Base-by-base conservation (phyloP, 2,113 vertebrate species). In the Rhinopithecus roxellana region DNA sequence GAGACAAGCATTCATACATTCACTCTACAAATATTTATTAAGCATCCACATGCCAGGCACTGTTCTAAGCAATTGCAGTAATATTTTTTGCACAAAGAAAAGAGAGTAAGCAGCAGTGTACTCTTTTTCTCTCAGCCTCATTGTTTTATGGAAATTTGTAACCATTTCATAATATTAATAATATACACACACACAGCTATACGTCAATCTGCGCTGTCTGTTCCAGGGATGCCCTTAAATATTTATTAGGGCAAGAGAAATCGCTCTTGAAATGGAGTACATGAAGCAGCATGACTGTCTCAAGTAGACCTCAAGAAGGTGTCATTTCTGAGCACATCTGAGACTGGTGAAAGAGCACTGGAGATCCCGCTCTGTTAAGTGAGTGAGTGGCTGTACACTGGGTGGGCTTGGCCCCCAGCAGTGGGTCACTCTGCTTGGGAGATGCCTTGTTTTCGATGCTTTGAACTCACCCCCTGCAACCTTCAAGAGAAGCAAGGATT, bases 311-410 rank as follows among this genome's bases (percentile, higher is more conserved):
- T 35, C 32, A 30, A 25, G n/a, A 80, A 55, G 5, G 2, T 22
- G 27, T 12, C 6, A 1, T 48, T 82, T 88, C 85, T 38, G 10
- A 55, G 83, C 11, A 5, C 27, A 13, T 8, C 59, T 59, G 85
- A 74, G 30, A 11, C 67, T 57, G 16, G 40, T 52, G 14, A 3
- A 8, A 32, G 38, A 86, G 32, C 18, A 80, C 38, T 30, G 32
- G 14, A 17, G 55, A 17, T 43, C 14, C 13, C 12, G 3, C 16
- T 8, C 61, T 88, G 50, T 50, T 67, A 82, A 55, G 16, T 2
- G 11, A 22, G 48, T 40, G 59, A 57, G n/a, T 3, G 8, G 30
- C n/a, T 40, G 6, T 20, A 10, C 0, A 22, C 1, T 1, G 6
- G 3, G 13, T 8, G 30, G 48, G 45, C 40, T 7, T 35, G 18